phyloP scores from a whole-genome alignment of 2,888 invertebrate genomes.

The Leucoma salicis region DNA sequence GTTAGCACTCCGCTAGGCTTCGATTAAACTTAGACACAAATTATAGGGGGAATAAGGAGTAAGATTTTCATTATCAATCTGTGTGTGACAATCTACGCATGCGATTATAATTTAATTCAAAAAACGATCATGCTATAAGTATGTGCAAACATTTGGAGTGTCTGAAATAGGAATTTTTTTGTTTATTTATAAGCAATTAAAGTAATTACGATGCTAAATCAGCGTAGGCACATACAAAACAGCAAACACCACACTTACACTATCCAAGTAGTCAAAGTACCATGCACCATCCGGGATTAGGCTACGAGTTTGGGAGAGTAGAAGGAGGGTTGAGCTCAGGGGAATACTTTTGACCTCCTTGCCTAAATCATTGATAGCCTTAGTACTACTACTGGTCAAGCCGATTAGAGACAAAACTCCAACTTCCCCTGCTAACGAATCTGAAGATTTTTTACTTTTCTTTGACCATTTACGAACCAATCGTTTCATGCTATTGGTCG shows the following conservation, averaged over 20 bases:
- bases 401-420: slow-evolving; percentile 65
- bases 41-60: too few species aligned
- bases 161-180: background rate
- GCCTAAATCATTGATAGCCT: slow-evolving; percentile 58
- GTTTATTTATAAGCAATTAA: background rate
- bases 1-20: slow-evolving; percentile 1
- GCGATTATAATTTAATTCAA: background rate
- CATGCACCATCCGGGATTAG: slow-evolving; percentile 69
- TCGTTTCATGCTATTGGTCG: slow-evolving; percentile 49
- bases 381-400: slow-evolving; percentile 57
- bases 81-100: background rate
- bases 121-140: background rate
- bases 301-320: slow-evolving; percentile 63
- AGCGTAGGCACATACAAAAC: slow-evolving; percentile 40
- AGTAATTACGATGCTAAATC: slow-evolving; percentile 2
- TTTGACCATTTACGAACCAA: slow-evolving; percentile 52
- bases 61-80: too few species aligned
- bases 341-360: slow-evolving; percentile 64
- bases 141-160: background rate
- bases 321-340: slow-evolving; percentile 60
- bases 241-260: slow-evolving; percentile 71
- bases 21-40: background rate
- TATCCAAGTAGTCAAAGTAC: slow-evolving; percentile 76
- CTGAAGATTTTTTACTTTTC: slow-evolving; percentile 37
- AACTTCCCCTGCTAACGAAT: slow-evolving; percentile 51